Conservation (phyloP, 2,888 invertebrate species). For the Nebria brevicollis region DNA sequence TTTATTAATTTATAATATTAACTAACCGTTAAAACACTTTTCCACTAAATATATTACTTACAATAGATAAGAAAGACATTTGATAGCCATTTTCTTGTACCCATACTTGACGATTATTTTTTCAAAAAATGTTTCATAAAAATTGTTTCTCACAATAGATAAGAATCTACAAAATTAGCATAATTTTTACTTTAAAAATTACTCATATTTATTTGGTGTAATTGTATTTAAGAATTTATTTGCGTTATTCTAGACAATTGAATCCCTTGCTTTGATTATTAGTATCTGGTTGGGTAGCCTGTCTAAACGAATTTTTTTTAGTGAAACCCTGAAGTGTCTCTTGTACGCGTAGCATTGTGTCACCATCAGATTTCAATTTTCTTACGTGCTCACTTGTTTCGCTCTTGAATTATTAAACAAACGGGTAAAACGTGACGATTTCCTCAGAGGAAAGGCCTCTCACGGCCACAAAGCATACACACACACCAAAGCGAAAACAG, state of each 20-base stretch:
- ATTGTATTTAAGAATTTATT: no score
- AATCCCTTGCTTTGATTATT: background rate
- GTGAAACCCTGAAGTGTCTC: background rate
- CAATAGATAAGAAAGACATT: no score
- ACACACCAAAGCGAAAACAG: background rate
- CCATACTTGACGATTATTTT: no score
- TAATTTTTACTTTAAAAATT: no score
- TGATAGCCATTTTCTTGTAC: no score
- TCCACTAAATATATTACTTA: no score
- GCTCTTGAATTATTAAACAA: conserved; percentile 47
- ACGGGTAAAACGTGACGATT: conserved; percentile 46
- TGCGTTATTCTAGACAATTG: background rate
- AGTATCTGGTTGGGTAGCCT: background rate
- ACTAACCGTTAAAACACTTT: no score
- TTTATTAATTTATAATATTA: no score
- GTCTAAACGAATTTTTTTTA: background rate
- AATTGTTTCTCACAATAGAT: background rate
- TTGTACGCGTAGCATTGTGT: conserved; percentile 10
- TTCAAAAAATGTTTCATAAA: conserved; percentile 18
- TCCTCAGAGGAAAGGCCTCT: conserved; percentile 17
- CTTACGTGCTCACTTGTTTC: conserved; percentile 44
- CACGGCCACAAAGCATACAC: background rate
- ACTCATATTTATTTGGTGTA: no score
- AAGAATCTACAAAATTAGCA: background rate
- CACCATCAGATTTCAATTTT: conserved; percentile 46